A percentile compares a stretch with the other conserved stretches of the same genome.
phyloP scores from a whole-genome alignment of 2,888 invertebrate species.

The Andrena dorsata region DNA sequence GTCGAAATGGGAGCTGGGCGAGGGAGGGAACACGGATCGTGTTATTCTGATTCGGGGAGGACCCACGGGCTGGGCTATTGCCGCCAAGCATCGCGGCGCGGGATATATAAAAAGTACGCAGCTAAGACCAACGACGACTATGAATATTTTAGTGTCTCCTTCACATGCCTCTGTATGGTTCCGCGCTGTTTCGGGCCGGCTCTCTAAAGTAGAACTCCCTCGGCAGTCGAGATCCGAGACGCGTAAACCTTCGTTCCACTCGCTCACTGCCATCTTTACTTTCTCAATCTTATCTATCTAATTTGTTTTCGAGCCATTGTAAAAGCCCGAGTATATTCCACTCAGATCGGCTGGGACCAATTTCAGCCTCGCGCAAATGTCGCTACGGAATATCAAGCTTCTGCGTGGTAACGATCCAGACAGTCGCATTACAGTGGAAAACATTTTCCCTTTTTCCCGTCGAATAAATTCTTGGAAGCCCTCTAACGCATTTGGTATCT shows the following conservation, averaged over 20 bases:
- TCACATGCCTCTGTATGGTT: conserved; percentile 56
- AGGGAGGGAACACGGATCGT: background rate
- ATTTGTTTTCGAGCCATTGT: conserved; percentile 1
- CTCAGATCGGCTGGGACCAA: no score
- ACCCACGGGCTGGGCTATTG: conserved; percentile 18
- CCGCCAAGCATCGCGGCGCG: conserved; percentile 1
- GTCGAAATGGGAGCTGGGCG: conserved; percentile 3
- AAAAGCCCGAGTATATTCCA: conserved; percentile 3
- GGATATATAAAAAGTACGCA: conserved; percentile 55
- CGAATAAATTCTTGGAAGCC: background rate
- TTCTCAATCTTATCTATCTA: conserved; percentile 3
- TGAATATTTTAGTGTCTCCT: conserved; percentile 66
- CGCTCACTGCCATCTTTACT: background rate
- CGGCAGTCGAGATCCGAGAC: conserved; percentile 1
- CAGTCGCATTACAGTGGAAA: conserved; percentile 29
- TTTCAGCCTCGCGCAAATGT: conserved; percentile 1
- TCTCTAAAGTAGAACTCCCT: conserved; percentile 47
- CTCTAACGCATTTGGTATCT: background rate
- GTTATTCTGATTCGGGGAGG: conserved; percentile 39
- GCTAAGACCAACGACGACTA: conserved; percentile 50
- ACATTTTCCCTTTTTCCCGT: conserved; percentile 17
- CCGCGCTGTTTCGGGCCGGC: conserved; percentile 62
- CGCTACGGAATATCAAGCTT: conserved; percentile 42
- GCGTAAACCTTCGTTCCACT: background rate
- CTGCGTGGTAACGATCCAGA: conserved; percentile 28